Evolutionary conservation across 2,888 invertebrate genomes (phyloP).

Genomic region (Plagiodera versicolora): DNA sequence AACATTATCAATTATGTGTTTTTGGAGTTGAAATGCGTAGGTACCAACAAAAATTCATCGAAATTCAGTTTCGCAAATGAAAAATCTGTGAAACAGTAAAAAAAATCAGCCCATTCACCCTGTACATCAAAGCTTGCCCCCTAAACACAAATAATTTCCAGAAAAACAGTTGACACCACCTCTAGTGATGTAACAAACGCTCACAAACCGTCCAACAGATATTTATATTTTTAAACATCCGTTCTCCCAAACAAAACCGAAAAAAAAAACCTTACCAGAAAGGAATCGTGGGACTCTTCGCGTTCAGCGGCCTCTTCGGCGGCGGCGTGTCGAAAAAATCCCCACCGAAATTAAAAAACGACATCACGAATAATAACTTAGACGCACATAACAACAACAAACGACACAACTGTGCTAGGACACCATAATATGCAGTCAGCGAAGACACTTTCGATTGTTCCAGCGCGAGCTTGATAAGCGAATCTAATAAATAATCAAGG

Average conservation of each 20-base stretch:
- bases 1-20: too few relatives aligned
- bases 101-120: too few relatives aligned
- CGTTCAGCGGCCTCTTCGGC: constrained; percentile 44
- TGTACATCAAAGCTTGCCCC: too few relatives aligned
- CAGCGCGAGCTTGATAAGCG: too few relatives aligned
- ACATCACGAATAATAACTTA: constrained; percentile 35
- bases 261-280: constrained; percentile 47
- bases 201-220: background rate
- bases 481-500: background rate
- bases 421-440: too few relatives aligned
- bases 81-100: too few relatives aligned
- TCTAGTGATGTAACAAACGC: constrained; percentile 17
- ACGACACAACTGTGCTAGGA: background rate
- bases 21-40: too few relatives aligned
- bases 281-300: constrained; percentile 47
- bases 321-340: constrained; percentile 39
- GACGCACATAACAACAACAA: background rate
- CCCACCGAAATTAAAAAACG: constrained; percentile 44
- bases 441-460: too few relatives aligned
- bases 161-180: background rate
- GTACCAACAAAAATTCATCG: too few relatives aligned
- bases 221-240: constrained; percentile 17
- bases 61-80: too few relatives aligned
- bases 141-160: too few relatives aligned
- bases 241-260: constrained; percentile 9